Percentiles rank a stretch among this genome's conserved stretches.
These are phyloP conservation scores for Enteromius thamalakanensis DNA, from an alignment of 2,797 vertebrate species.

Conservation along the genomic window DNA sequence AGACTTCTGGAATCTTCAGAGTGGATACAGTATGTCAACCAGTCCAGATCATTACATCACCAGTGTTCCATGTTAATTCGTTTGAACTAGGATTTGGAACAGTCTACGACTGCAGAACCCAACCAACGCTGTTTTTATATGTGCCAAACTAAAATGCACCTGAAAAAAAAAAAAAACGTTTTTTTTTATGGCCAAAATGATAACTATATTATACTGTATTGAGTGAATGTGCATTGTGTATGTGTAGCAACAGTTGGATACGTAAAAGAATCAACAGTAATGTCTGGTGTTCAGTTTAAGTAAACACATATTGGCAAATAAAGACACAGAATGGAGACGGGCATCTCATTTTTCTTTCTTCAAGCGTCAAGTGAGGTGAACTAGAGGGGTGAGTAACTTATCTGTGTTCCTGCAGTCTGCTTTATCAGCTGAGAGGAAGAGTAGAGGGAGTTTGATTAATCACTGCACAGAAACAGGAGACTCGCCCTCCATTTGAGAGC, in stretches of 20 bases:
- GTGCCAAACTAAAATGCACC: conserved; percentile 42
- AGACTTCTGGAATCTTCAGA: too few relatives aligned
- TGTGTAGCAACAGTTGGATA: conserved; percentile 28
- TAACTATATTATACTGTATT: not conserved
- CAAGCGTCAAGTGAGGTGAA: conserved; percentile 17
- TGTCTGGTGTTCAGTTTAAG: conserved; percentile 48
- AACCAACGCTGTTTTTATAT: not conserved
- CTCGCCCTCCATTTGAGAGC: conserved; percentile 72
- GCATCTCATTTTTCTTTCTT: conserved; percentile 14
- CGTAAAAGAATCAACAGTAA: conserved; percentile 37
- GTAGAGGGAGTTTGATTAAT: conserved; percentile 56
- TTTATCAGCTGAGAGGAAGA: conserved; percentile 73
- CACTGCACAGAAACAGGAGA: conserved; percentile 67
- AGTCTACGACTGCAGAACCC: not conserved
- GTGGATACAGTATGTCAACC: too few relatives aligned
- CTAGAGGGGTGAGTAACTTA: conserved; percentile 8
- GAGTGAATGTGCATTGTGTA: conserved; percentile 36
- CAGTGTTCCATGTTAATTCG: not conserved
- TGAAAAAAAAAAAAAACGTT: not conserved
- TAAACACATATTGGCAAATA: conserved; percentile 51
- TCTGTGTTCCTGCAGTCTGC: conserved; percentile 59
- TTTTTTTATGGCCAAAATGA: not conserved
- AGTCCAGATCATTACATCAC: not conserved
- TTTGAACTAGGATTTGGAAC: not conserved
- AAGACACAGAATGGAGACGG: conserved; percentile 49